Evolutionary conservation across 2,113 vertebrate species (phyloP).

Genomic region (Rhinoderma darwinii): DNA sequence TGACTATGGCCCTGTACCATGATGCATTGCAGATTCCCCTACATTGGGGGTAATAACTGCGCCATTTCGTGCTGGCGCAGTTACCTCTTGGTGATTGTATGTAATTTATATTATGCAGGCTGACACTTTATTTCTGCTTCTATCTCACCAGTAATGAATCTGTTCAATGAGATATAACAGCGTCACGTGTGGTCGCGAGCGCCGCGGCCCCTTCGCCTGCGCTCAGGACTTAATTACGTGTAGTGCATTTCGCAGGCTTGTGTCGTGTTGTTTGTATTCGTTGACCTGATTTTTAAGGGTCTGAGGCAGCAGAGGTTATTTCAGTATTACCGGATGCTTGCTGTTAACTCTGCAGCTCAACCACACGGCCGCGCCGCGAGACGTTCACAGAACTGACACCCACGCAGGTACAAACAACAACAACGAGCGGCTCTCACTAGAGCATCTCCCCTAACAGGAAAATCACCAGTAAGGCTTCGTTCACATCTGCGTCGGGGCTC

Average conservation of each 20-base stretch:
- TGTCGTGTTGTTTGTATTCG: background rate
- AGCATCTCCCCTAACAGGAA: background rate
- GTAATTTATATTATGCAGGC: too few species aligned
- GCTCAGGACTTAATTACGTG: too few species aligned
- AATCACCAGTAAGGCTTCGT: background rate
- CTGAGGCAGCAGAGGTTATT: background rate
- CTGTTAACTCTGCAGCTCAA: background rate
- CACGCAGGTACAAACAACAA: background rate
- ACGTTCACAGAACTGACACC: background rate
- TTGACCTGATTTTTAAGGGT: constrained; percentile 19
- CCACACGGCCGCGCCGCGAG: background rate
- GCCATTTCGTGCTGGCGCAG: too few species aligned
- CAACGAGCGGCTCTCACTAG: background rate
- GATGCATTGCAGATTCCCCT: background rate
- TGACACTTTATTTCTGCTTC: too few species aligned
- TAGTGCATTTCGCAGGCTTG: background rate
- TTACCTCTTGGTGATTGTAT: too few species aligned
- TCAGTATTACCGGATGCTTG: background rate
- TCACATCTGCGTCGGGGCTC: too few species aligned
- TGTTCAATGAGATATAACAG: too few species aligned
- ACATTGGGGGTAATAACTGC: too few species aligned
- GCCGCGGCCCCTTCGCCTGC: too few species aligned
- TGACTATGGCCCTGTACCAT: too few species aligned
- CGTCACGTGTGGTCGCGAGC: too few species aligned
- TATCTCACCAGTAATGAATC: too few species aligned